phyloP scores from a whole-genome alignment of 2,888 invertebrate genomes.

The Mimumesa dahlbomi region DNA sequence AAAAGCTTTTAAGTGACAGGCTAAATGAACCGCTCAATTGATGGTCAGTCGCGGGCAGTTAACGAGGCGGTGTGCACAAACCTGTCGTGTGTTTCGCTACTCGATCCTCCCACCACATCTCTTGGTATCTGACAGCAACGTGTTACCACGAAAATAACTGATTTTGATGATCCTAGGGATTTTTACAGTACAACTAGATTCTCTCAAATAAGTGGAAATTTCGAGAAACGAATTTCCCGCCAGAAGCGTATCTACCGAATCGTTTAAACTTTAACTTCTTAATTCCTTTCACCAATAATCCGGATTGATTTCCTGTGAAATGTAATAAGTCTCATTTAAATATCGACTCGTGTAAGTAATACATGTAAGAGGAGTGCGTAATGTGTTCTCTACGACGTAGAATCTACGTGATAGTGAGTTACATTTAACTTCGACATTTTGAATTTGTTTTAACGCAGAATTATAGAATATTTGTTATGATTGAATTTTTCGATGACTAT shows the following conservation, averaged over 20 bases:
- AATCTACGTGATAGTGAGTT: too few species aligned
- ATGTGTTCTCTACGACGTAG: too few species aligned
- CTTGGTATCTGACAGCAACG: background rate
- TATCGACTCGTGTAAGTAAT: too few species aligned
- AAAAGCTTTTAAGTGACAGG: constrained; percentile 65
- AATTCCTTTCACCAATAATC: background rate
- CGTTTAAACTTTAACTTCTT: background rate
- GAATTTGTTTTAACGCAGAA: too few species aligned
- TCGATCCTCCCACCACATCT: constrained; percentile 8
- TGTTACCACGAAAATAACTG: constrained; percentile 12
- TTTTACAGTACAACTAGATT: too few species aligned
- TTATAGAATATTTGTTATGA: too few species aligned
- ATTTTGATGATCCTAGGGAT: constrained; percentile 13
- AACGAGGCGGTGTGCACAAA: constrained; percentile 54
- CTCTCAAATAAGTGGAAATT: too few species aligned
- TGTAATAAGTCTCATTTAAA: too few species aligned
- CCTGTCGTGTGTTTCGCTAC: constrained; percentile 30
- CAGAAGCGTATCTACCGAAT: background rate
- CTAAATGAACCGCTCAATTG: constrained; percentile 73
- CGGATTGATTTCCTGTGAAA: background rate
- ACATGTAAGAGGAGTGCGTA: too few species aligned
- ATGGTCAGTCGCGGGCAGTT: constrained; percentile 72
- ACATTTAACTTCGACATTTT: too few species aligned
- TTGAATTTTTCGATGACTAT: too few species aligned
- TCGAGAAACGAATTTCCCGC: background rate